phyloP scores from a whole-genome alignment of 2,113 vertebrate genomes.

The Gobius niger region DNA sequence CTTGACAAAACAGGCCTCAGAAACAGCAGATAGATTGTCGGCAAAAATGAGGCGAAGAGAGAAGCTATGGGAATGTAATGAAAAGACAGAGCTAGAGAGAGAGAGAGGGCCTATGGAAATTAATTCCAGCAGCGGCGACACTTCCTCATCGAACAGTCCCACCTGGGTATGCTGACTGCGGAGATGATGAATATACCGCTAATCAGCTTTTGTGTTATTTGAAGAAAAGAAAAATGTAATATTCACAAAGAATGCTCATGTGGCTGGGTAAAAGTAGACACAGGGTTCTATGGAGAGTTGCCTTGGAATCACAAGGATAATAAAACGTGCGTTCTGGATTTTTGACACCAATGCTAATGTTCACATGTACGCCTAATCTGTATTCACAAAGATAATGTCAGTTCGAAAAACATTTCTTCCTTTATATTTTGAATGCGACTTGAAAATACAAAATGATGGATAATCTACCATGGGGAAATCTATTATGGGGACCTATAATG shows the following conservation, averaged over 20 bases:
- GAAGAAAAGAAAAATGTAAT: constrained; percentile 83
- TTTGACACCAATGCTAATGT: constrained; percentile 20
- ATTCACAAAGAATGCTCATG: constrained; percentile 88
- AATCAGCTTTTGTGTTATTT: constrained; percentile 81
- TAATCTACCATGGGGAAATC: background rate
- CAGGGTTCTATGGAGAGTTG: constrained; percentile 38
- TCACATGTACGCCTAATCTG: constrained; percentile 10
- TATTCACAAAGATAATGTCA: constrained; percentile 18
- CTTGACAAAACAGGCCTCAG: constrained; percentile 80
- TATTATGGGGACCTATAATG: background rate
- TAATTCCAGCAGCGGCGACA: constrained; percentile 85
- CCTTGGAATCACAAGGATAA: constrained; percentile 19
- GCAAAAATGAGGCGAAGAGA: constrained; percentile 75
- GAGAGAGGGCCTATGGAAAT: constrained; percentile 81
- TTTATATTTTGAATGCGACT: background rate
- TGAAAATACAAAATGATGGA: background rate
- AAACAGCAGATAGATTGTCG: constrained; percentile 77
- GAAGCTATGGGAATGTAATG: constrained; percentile 73
- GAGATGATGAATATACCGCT: constrained; percentile 82
- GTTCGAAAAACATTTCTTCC: background rate
- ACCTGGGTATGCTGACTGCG: constrained; percentile 85
- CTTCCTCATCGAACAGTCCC: constrained; percentile 79
- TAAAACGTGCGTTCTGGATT: constrained; percentile 26
- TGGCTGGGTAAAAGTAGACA: constrained; percentile 76
- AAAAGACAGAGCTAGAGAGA: constrained; percentile 51